These are phyloP conservation scores for Sebastes reedi DNA, from an alignment of 2,797 vertebrate species.

Conservation along the genomic window DNA sequence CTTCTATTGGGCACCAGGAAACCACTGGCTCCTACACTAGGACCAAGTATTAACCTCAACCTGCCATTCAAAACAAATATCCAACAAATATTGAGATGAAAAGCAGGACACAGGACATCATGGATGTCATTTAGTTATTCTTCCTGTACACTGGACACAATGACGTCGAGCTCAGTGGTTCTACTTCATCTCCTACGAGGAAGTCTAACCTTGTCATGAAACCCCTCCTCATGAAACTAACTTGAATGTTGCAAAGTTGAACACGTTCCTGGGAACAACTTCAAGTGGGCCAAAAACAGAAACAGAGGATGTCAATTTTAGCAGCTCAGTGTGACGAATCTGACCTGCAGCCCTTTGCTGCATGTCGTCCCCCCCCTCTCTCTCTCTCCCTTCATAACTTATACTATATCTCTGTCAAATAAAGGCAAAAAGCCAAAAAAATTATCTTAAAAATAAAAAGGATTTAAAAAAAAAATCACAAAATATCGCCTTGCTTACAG, in stretches of 20 bases:
- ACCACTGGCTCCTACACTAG: background rate
- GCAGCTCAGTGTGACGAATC: background rate
- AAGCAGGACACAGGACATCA: background rate
- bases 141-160: background rate
- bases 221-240: background rate
- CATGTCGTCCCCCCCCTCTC: too few relatives aligned
- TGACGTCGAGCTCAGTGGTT: background rate
- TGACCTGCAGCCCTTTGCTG: too few relatives aligned
- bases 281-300: background rate
- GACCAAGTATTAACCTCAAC: background rate
- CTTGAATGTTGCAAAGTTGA: background rate
- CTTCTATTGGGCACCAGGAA: background rate
- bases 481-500: fast-evolving
- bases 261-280: background rate
- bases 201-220: background rate
- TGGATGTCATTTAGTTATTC: background rate
- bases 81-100: background rate
- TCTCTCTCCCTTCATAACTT: too few relatives aligned
- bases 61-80: background rate
- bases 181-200: background rate
- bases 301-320: background rate
- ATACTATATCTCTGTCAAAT: too few relatives aligned
- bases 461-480: too few relatives aligned
- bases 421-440: too few relatives aligned
- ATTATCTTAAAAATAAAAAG: too few relatives aligned